Percentiles rank a stretch among this genome's conserved stretches.
phyloP scores from a whole-genome alignment of 2,113 vertebrate genomes.

The Ptilorrhoa leucosticta region DNA sequence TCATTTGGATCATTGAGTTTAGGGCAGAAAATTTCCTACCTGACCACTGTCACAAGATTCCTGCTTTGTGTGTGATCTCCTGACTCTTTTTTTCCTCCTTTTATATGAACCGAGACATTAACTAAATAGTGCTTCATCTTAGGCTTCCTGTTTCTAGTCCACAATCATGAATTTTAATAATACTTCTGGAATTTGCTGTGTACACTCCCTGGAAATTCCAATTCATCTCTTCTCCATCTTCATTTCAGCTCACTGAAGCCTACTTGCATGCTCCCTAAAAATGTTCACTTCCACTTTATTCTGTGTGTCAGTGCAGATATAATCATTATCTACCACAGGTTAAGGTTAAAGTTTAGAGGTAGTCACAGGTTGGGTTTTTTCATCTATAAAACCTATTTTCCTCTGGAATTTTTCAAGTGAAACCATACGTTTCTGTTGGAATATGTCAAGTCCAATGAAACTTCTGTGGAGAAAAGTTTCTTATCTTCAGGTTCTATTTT shows the following conservation, averaged over 20 bases:
- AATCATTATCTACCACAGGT: neutral
- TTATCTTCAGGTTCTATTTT: neutral
- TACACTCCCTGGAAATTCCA: neutral
- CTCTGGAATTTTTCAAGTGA: neutral
- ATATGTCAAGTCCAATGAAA: neutral
- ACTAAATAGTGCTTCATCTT: neutral
- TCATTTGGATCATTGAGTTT: neutral
- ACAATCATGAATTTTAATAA: neutral
- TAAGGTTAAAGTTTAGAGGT: neutral
- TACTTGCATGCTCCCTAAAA: neutral
- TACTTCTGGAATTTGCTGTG: neutral
- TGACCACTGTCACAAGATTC: neutral
- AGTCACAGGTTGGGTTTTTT: neutral
- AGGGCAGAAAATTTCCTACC: neutral
- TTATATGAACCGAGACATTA: neutral
- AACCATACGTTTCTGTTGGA: neutral
- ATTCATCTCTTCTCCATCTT: neutral
- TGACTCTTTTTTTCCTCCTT: neutral
- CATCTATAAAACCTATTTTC: neutral
- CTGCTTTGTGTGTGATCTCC: neutral
- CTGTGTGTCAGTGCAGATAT: neutral
- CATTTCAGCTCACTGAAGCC: neutral
- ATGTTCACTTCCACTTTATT: neutral
- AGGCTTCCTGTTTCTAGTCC: neutral
- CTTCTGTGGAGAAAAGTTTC: neutral